These are phyloP conservation scores for Caenorhabditis brenneri DNA, from an alignment of 1,140 invertebrate genomes.

Conservation along the genomic window DNA sequence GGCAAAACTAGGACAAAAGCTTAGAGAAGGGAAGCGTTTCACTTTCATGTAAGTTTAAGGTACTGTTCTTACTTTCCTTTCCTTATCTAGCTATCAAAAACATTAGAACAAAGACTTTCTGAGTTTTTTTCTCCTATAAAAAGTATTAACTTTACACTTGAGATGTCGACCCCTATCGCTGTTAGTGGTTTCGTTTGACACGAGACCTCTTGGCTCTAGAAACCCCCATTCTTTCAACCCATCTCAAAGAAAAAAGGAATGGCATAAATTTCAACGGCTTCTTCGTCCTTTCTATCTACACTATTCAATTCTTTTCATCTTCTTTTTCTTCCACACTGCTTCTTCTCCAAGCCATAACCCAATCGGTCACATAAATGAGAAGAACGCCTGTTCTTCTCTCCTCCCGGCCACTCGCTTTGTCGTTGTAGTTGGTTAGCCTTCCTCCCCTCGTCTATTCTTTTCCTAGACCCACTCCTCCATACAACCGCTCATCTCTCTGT, in stretches of 20 bases:
- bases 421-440: constrained; percentile 36
- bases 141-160: background rate
- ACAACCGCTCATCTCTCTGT: constrained; percentile 38
- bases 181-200: background rate
- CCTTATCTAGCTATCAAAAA: too few species aligned
- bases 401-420: constrained; percentile 15
- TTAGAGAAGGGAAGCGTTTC: too few species aligned
- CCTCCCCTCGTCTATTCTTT: constrained; percentile 3
- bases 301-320: constrained; percentile 22
- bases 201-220: background rate
- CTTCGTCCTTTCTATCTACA: constrained; percentile 17
- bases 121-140: background rate
- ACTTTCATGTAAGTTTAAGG: too few species aligned
- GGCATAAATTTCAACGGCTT: constrained; percentile 35
- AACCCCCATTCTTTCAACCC: background rate
- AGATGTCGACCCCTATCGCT: background rate
- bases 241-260: background rate
- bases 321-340: background rate
- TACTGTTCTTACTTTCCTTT: too few species aligned
- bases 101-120: too few species aligned
- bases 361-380: constrained; percentile 43
- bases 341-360: constrained; percentile 37
- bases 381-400: constrained; percentile 39
- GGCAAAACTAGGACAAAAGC: too few species aligned
- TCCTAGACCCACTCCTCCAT: constrained; percentile 34